A percentile compares a stretch with the other conserved stretches of the same genome.
These are phyloP conservation scores for Pecten maximus DNA, from an alignment of 2,888 invertebrate species.

Conservation along the genomic window DNA sequence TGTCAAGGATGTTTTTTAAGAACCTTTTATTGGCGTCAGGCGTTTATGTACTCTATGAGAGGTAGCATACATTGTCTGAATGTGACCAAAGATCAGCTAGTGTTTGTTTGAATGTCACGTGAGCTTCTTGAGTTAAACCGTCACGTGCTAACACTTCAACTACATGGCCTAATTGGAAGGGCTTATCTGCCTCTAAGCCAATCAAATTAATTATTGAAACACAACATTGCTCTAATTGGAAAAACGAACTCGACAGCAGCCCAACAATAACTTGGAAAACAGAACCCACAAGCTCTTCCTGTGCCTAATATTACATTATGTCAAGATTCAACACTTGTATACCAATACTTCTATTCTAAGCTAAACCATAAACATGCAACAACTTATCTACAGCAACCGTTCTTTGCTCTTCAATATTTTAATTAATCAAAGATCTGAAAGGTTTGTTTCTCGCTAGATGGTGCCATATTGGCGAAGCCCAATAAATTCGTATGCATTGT, in stretches of 20 bases:
- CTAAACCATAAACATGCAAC: not conserved
- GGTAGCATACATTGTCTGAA: not conserved
- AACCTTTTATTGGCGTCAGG: no score
- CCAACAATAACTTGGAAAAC: not conserved
- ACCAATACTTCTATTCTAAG: not conserved
- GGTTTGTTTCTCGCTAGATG: not conserved
- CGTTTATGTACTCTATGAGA: no score
- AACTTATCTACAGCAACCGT: not conserved
- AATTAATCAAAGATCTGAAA: not conserved
- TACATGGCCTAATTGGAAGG: not conserved
- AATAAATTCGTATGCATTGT: not conserved
- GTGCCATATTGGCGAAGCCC: not conserved
- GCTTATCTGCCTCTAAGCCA: constrained; percentile 6
- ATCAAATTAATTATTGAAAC: constrained; percentile 35
- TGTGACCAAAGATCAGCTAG: not conserved
- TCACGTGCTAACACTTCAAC: not conserved
- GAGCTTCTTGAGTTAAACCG: not conserved
- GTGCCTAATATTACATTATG: not conserved
- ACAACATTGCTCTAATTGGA: not conserved
- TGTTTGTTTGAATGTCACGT: not conserved
- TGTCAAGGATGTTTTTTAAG: no score
- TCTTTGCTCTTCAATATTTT: not conserved
- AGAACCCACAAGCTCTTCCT: not conserved
- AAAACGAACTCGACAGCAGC: not conserved
- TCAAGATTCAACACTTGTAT: not conserved